Conservation (phyloP, 2,797 vertebrate species). For the Emydoidea blandingii region DNA sequence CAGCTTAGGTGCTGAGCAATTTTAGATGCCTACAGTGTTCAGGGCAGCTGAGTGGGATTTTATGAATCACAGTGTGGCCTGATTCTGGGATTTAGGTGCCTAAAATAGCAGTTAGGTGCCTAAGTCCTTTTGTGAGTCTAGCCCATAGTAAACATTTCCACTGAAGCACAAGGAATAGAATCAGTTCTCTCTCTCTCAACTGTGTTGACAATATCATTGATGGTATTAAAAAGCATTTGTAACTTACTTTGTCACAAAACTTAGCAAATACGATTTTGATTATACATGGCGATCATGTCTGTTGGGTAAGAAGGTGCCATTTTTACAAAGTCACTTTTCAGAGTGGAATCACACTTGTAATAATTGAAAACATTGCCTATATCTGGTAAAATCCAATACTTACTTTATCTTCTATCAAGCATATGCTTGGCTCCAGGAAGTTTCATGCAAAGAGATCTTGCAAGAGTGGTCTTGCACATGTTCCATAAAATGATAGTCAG, state of each 20-base stretch:
- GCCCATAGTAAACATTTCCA: not conserved
- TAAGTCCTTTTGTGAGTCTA: not conserved
- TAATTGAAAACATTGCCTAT: not conserved
- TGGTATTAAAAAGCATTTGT: not conserved
- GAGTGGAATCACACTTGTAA: not conserved
- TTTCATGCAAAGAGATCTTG: not conserved
- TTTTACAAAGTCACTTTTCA: not conserved
- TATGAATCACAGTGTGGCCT: not conserved
- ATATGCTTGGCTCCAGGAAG: not conserved
- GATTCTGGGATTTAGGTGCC: not conserved
- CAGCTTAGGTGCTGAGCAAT: not conserved
- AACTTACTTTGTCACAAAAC: not conserved
- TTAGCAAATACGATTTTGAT: not conserved
- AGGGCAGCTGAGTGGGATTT: not conserved
- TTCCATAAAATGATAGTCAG: not conserved
- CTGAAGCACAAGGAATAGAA: not conserved
- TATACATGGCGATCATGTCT: not conserved
- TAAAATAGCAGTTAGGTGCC: not conserved
- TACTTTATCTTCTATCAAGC: not conserved
- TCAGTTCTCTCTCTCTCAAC: not conserved
- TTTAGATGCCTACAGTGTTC: not conserved
- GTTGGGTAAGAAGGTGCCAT: not conserved
- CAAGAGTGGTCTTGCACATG: not conserved
- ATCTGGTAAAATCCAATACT: not conserved
- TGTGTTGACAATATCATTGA: not conserved